Evolutionary conservation across 2,797 vertebrate species (phyloP).

Genomic region (Glyptemys insculpta): DNA sequence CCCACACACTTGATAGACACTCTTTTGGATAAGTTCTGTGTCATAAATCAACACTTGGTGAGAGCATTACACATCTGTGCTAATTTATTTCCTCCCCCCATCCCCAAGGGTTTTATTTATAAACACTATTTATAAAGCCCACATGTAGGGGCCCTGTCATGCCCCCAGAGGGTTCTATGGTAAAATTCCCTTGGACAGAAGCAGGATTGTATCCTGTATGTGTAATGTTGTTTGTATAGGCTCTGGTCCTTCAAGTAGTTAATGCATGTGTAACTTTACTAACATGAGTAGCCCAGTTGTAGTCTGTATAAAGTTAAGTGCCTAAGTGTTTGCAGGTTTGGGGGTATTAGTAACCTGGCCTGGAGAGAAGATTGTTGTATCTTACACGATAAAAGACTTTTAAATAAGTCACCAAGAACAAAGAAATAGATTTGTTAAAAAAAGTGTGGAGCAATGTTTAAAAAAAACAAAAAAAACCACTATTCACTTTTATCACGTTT

Average conservation of each 20-base stretch:
- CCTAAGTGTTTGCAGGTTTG: neutral
- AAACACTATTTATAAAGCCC: neutral
- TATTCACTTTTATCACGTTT: neutral
- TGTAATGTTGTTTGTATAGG: accelerated
- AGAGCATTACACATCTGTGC: neutral
- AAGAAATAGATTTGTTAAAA: neutral
- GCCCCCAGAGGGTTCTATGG: neutral
- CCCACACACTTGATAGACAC: neutral
- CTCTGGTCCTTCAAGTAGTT: neutral
- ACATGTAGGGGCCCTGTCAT: neutral
- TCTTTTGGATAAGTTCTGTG: no score
- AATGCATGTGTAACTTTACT: neutral
- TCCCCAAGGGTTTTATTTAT: neutral
- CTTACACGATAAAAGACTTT: neutral
- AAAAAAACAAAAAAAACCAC: no score
- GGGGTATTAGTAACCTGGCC: neutral
- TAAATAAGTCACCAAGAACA: neutral
- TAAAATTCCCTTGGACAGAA: neutral
- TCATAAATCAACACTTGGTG: neutral
- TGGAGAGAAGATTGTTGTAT: neutral
- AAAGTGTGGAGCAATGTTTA: no score
- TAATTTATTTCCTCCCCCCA: neutral
- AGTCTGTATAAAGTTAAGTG: neutral
- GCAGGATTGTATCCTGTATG: no score
- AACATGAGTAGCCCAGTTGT: neutral